phyloP scores from a whole-genome alignment of 2,888 invertebrate species.

The Sipha maydis region DNA sequence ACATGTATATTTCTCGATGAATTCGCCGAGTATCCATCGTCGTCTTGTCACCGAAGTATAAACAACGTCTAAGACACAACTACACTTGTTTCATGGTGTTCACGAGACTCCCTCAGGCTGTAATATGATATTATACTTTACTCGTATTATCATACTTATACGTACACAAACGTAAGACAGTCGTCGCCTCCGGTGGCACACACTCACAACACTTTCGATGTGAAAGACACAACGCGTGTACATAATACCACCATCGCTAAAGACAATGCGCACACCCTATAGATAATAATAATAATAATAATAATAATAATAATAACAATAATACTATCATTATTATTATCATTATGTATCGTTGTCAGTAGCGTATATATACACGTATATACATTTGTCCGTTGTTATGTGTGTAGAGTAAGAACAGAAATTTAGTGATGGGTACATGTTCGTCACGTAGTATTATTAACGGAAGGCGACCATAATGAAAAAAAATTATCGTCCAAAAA shows the following conservation, averaged over 20 bases:
- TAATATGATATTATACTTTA: neutral
- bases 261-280: constrained; percentile 15
- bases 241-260: neutral
- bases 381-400: constrained; percentile 5
- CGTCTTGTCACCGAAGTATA: neutral
- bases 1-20: neutral
- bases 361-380: neutral
- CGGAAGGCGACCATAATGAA: constrained; percentile 33
- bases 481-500: constrained; percentile 50
- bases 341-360: neutral
- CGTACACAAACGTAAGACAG: neutral
- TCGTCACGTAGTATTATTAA: constrained; percentile 55
- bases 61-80: neutral
- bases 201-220: neutral
- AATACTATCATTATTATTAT: neutral
- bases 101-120: neutral
- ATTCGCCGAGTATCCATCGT: neutral
- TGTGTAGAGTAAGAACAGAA: constrained; percentile 12
- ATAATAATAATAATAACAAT: neutral
- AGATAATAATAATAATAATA: constrained; percentile 11
- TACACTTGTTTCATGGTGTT: neutral
- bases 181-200: neutral
- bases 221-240: neutral
- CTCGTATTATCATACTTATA: neutral
- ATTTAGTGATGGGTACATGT: constrained; percentile 20